A percentile compares a stretch with the other conserved stretches of the same genome.
phyloP scores from a whole-genome alignment of 2,113 vertebrate genomes.

The Myrmecobius fasciatus region DNA sequence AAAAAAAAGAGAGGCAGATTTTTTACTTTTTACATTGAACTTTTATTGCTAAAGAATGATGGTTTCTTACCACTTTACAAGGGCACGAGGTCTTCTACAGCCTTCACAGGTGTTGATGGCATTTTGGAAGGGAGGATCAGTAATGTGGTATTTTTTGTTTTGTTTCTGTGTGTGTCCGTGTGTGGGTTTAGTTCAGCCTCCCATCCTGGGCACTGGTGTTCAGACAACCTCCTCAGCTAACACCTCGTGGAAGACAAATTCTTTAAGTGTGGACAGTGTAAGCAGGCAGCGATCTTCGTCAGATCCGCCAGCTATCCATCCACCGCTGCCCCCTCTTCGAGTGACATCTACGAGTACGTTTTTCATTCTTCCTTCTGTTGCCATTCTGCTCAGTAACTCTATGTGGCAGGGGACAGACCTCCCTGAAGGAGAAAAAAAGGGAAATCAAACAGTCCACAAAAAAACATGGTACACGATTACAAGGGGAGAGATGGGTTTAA shows the following conservation, averaged over 20 bases:
- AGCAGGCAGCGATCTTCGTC: conserved; percentile 97
- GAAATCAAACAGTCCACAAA: neutral
- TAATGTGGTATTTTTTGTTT: conserved; percentile 84
- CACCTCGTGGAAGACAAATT: conserved; percentile 92
- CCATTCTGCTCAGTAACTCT: conserved; percentile 27
- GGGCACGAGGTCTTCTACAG: neutral
- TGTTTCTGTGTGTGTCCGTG: neutral
- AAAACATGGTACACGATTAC: neutral
- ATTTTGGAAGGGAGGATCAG: conserved; percentile 59
- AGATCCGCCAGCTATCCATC: conserved; percentile 98
- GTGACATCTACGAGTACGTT: conserved; percentile 95
- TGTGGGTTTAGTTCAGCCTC: conserved; percentile 88
- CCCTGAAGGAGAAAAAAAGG: neutral
- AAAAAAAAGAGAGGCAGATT: neutral
- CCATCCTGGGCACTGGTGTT: conserved; percentile 86
- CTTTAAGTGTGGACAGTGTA: conserved; percentile 88
- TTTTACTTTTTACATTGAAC: neutral
- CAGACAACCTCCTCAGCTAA: conserved; percentile 89
- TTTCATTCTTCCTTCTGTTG: conserved; percentile 68
- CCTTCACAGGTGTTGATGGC: neutral
- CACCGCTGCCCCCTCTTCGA: conserved; percentile 94
- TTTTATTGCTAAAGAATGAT: neutral
- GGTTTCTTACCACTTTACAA: accelerated
- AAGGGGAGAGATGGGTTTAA: neutral
- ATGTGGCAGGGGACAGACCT: conserved; percentile 24